These are phyloP conservation scores for Stigmatopora argus DNA, from an alignment of 2,113 vertebrate genomes.

Conservation along the genomic window DNA sequence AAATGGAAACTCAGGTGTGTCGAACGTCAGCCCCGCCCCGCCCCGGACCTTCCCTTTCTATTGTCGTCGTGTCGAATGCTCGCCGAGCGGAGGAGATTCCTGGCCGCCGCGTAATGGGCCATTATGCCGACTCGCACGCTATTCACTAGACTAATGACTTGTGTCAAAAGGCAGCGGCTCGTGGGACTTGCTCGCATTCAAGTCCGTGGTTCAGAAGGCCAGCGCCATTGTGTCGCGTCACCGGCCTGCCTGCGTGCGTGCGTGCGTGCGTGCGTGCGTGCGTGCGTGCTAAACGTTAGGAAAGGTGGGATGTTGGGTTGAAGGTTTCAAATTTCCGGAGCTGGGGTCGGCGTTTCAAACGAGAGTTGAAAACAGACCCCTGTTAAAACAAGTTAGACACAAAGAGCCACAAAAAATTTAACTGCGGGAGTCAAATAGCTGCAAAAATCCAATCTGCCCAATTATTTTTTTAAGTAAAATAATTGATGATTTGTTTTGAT, in stretches of 20 bases:
- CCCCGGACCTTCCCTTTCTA: constrained; percentile 40
- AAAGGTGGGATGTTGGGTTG: constrained; percentile 1
- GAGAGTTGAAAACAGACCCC: too few species aligned
- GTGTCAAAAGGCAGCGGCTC: constrained; percentile 46
- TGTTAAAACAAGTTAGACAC: too few species aligned
- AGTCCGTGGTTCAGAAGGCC: constrained; percentile 31
- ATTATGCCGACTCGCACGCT: constrained; percentile 60
- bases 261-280: not conserved
- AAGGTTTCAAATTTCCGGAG: too few species aligned
- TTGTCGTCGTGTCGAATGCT: constrained; percentile 65
- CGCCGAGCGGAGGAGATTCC: constrained; percentile 63
- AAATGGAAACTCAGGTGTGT: constrained; percentile 48
- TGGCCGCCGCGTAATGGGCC: constrained; percentile 46
- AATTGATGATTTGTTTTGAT: too few species aligned
- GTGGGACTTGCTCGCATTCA: constrained; percentile 44
- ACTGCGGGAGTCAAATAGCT: too few species aligned
- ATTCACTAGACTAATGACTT: constrained; percentile 63
- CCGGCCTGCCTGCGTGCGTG: not conserved
- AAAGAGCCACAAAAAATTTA: too few species aligned
- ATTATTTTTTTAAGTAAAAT: too few species aligned
- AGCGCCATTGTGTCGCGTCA: constrained; percentile 49
- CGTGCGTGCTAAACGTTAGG: constrained; percentile 4
- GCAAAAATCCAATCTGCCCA: too few species aligned
- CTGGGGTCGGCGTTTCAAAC: too few species aligned
- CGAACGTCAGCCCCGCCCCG: constrained; percentile 43